These are phyloP conservation scores for Sphaerophoria taeniata DNA, from an alignment of 2,888 invertebrate genomes.

Conservation along the genomic window DNA sequence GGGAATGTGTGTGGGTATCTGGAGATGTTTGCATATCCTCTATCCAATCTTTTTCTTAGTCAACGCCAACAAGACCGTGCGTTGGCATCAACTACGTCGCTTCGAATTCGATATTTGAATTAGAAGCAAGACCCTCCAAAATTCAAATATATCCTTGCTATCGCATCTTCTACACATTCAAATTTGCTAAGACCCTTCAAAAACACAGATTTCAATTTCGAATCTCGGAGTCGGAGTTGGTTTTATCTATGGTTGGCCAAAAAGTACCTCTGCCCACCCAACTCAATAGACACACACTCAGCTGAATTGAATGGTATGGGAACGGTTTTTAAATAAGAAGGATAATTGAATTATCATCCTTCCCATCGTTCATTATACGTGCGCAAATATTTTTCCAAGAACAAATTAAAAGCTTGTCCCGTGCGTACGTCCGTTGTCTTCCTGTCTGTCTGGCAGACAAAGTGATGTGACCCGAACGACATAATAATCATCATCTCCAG, in stretches of 20 bases:
- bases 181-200: conserved; percentile 55
- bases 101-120: conserved; percentile 64
- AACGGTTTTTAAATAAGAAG: conserved; percentile 38
- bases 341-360: conserved; percentile 73
- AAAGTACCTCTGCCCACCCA: conserved; percentile 29
- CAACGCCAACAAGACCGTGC: neutral
- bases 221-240: conserved; percentile 7
- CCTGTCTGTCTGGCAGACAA: neutral
- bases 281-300: neutral
- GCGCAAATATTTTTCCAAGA: conserved; percentile 69
- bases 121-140: conserved; percentile 62
- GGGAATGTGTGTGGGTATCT: conserved; percentile 32
- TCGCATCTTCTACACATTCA: conserved; percentile 47
- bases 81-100: no score
- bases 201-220: conserved; percentile 54
- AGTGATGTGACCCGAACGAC: conserved; percentile 19
- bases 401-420: conserved; percentile 66
- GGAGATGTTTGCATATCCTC: conserved; percentile 53
- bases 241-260: conserved; percentile 57
- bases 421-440: conserved; percentile 10
- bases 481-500: conserved; percentile 21
- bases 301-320: conserved; percentile 8
- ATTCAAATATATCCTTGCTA: conserved; percentile 45
- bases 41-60: conserved; percentile 17
- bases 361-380: conserved; percentile 52